phyloP scores from a whole-genome alignment of 1,140 invertebrate species.

The Heliconius congener region DNA sequence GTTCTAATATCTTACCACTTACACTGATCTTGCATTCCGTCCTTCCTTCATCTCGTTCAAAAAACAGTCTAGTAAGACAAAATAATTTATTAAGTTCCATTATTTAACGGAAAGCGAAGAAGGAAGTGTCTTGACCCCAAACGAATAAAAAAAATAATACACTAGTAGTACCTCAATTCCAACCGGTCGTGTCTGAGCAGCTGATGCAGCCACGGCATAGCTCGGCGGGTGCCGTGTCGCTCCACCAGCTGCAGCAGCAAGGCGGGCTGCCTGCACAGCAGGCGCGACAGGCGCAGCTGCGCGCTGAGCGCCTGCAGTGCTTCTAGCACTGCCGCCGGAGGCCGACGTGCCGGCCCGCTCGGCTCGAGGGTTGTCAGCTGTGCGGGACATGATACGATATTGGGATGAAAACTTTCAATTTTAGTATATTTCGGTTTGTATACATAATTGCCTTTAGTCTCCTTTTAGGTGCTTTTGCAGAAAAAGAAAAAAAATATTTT shows the following conservation, averaged over 20 bases:
- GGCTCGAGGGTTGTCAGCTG: constrained; percentile 91
- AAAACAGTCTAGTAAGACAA: too few relatives aligned
- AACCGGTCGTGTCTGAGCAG: constrained; percentile 95
- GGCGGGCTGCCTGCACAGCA: constrained; percentile 95
- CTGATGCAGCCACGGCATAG: constrained; percentile 98
- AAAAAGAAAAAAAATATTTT: neutral
- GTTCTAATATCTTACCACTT: too few relatives aligned
- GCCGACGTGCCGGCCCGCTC: constrained; percentile 88
- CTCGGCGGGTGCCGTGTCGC: constrained; percentile 91
- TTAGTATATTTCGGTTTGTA: neutral
- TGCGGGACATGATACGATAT: neutral
- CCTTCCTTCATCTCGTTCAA: too few relatives aligned
- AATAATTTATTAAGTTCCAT: too few relatives aligned
- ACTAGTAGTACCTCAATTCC: constrained; percentile 82
- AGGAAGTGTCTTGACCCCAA: too few relatives aligned
- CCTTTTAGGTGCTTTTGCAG: too few relatives aligned
- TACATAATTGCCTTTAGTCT: too few relatives aligned
- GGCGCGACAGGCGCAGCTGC: constrained; percentile 91
- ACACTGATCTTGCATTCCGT: too few relatives aligned
- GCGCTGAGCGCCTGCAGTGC: constrained; percentile 91
- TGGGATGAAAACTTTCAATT: neutral
- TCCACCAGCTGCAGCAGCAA: constrained; percentile 96
- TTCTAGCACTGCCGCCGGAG: constrained; percentile 89
- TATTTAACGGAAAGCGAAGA: too few relatives aligned
- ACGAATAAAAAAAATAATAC: neutral